phyloP scores from a whole-genome alignment of 1,140 invertebrate genomes.

The Rhizoglyphus robini region DNA sequence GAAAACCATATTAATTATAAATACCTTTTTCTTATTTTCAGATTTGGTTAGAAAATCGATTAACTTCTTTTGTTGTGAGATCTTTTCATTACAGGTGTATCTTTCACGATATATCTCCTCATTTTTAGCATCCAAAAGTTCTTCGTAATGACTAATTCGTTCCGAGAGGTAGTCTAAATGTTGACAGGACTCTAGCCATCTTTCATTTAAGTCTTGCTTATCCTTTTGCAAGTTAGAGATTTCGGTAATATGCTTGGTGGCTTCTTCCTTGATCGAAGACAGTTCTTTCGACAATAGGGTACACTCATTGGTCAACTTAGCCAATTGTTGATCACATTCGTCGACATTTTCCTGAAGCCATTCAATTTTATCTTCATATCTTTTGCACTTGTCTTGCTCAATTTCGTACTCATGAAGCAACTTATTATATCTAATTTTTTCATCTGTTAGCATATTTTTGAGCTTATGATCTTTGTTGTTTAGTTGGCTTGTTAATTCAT shows the following conservation, averaged over 20 bases:
- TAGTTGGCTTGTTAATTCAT: not conserved
- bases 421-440: not conserved
- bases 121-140: not conserved
- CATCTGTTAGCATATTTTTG: not conserved
- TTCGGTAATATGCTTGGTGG: slow-evolving; percentile 11
- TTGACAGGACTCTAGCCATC: not conserved
- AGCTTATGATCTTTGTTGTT: not conserved
- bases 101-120: not conserved
- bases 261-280: slow-evolving; percentile 16
- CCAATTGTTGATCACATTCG: not conserved
- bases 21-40: slow-evolving; percentile 7
- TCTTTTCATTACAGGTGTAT: not conserved
- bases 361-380: not conserved
- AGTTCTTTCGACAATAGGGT: not conserved
- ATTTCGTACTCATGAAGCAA: not conserved
- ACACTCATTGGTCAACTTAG: not conserved
- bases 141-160: not conserved
- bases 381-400: not conserved
- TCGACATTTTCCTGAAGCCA: not conserved
- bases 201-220: not conserved
- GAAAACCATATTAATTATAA: not conserved
- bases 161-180: not conserved
- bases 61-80: not conserved
- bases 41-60: slow-evolving; percentile 3
- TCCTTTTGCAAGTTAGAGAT: not conserved